Conservation (phyloP, 2,797 vertebrate species). For the Paratrypauchen microcephalus region DNA sequence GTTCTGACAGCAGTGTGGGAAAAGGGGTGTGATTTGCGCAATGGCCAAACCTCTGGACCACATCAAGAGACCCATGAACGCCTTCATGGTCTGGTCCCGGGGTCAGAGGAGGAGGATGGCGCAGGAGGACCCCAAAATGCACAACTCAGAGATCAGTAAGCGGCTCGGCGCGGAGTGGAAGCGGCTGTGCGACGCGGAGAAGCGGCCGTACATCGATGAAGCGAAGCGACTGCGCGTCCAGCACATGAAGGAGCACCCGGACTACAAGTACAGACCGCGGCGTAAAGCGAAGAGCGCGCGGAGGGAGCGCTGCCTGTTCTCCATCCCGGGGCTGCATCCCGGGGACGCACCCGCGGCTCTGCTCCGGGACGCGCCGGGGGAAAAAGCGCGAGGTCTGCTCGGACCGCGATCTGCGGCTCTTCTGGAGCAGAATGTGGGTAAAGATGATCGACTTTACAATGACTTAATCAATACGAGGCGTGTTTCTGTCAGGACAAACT, state of each 20-base stretch:
- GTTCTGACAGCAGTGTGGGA: slow-evolving; percentile 29
- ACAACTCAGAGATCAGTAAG: slow-evolving; percentile 98
- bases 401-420: slow-evolving; percentile 79
- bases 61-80: slow-evolving; percentile 96
- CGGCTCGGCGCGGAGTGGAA: slow-evolving; percentile 95
- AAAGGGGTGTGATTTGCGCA: slow-evolving; percentile 15
- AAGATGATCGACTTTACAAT: not conserved
- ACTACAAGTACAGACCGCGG: slow-evolving; percentile 97
- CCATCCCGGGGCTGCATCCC: slow-evolving; percentile 85
- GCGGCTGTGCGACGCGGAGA: slow-evolving; percentile 90
- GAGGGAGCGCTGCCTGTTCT: slow-evolving; percentile 89
- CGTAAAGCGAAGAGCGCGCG: slow-evolving; percentile 90
- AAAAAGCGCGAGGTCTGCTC: slow-evolving; percentile 86
- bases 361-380: slow-evolving; percentile 83
- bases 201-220: slow-evolving; percentile 95
- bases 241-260: slow-evolving; percentile 97
- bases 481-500: too few relatives aligned
- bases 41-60: slow-evolving; percentile 77
- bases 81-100: slow-evolving; percentile 98
- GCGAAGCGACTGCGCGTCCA: slow-evolving; percentile 93
- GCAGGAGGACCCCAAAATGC: slow-evolving; percentile 97
- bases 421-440: slow-evolving; percentile 77
- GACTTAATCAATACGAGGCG: too few relatives aligned
- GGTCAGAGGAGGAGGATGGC: slow-evolving; percentile 95
- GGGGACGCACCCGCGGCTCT: slow-evolving; percentile 86